A percentile compares a stretch with the other conserved stretches of the same genome.
phyloP scores from a whole-genome alignment of 2,888 invertebrate species.

The Andrena trimmerana region DNA sequence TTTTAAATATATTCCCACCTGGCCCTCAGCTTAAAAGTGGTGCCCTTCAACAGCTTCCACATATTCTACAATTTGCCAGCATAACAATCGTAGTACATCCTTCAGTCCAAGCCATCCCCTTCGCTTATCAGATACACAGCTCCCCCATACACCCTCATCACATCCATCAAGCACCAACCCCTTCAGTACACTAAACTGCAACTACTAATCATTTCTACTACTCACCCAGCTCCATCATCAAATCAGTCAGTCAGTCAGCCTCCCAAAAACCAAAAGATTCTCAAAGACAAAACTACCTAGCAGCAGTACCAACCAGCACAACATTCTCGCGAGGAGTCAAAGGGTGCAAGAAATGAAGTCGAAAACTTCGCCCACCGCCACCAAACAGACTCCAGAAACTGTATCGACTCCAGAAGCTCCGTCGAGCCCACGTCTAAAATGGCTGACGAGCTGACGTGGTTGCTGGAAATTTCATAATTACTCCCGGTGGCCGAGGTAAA shows the following conservation, averaged over 20 bases:
- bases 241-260: too few species aligned
- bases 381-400: conserved; percentile 45
- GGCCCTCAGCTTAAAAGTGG: neutral
- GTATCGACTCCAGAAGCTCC: neutral
- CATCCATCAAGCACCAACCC: too few species aligned
- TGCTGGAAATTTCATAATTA: conserved; percentile 62
- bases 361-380: conserved; percentile 15
- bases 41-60: neutral
- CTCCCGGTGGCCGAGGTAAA: conserved; percentile 45
- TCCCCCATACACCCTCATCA: too few species aligned
- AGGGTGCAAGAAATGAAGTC: neutral
- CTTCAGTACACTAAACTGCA: too few species aligned
- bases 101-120: too few species aligned
- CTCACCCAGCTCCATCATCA: too few species aligned
- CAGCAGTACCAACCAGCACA: too few species aligned
- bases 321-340: neutral
- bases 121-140: too few species aligned
- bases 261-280: too few species aligned
- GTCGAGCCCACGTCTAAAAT: neutral
- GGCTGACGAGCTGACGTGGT: conserved; percentile 13
- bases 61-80: too few species aligned
- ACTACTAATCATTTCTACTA: too few species aligned
- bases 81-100: neutral
- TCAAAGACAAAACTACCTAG: too few species aligned
- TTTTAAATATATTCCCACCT: neutral